Evolutionary conservation across 1,140 invertebrate genomes (phyloP).

Genomic region (Phymorhynchus buccinoides): DNA sequence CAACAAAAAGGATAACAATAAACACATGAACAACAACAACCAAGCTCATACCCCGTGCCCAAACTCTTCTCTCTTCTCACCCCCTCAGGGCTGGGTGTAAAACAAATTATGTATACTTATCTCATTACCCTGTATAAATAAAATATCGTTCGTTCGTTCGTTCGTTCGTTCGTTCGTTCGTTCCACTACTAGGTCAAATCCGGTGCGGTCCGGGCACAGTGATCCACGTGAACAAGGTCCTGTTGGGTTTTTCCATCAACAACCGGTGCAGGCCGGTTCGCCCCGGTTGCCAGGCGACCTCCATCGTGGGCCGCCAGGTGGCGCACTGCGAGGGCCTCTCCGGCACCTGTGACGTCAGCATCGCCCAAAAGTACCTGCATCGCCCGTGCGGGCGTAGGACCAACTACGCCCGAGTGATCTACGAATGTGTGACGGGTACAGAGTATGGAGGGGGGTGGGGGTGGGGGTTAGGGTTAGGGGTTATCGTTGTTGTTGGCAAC

Average conservation of each 20-base stretch:
- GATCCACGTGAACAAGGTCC: conserved; percentile 28
- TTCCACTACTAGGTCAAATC: conserved; percentile 2
- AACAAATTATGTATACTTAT: no score
- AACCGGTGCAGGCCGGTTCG: conserved; percentile 28
- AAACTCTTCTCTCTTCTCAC: no score
- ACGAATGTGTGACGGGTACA: conserved; percentile 49
- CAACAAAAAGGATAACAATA: no score
- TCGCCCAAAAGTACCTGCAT: conserved; percentile 27
- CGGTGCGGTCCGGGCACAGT: conserved; percentile 26
- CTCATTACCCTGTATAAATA: no score
- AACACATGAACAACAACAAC: no score
- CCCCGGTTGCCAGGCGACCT: conserved; percentile 37
- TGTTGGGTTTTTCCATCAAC: conserved; percentile 33
- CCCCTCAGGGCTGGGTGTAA: no score
- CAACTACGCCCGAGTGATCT: conserved; percentile 39
- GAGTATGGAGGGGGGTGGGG: no score
- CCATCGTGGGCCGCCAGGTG: conserved; percentile 32
- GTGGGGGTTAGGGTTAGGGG: no score
- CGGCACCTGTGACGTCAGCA: conserved; percentile 30
- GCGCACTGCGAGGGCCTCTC: conserved; percentile 38
- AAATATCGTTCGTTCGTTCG: no score
- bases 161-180: no score
- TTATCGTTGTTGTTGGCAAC: background rate
- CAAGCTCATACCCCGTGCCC: no score
- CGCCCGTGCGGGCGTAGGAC: conserved; percentile 34